phyloP scores from a whole-genome alignment of 2,888 invertebrate species.

The Drosophila peninsularis region DNA sequence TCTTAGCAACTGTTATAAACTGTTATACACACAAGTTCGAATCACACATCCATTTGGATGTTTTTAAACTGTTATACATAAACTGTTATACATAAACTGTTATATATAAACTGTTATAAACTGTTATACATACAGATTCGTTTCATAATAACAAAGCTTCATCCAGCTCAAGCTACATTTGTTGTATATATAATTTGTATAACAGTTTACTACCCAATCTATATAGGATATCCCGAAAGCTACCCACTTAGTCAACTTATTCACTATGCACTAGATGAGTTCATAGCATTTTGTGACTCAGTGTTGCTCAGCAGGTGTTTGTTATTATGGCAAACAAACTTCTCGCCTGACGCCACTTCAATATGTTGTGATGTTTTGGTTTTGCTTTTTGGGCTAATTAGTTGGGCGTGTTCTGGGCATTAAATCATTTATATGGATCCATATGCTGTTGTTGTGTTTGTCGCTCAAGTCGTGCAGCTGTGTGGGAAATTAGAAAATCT shows the following conservation, averaged over 20 bases:
- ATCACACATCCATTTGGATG: not conserved
- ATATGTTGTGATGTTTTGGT: slow-evolving; percentile 2
- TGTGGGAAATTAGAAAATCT: slow-evolving; percentile 28
- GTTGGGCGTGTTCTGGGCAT: slow-evolving; percentile 32
- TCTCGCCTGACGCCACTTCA: slow-evolving; percentile 14
- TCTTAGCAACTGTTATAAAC: too few relatives aligned
- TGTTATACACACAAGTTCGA: too few relatives aligned
- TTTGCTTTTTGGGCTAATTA: slow-evolving; percentile 38
- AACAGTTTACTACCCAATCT: too few relatives aligned
- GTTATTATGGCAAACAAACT: not conserved
- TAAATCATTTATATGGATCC: slow-evolving; percentile 3
- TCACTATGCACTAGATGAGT: slow-evolving; percentile 39
- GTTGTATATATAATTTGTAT: not conserved
- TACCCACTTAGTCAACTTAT: slow-evolving; percentile 4
- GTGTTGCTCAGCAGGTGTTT: slow-evolving; percentile 7
- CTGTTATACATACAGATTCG: not conserved
- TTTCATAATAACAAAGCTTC: too few relatives aligned
- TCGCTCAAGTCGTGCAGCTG: slow-evolving; percentile 40
- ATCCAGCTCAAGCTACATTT: not conserved
- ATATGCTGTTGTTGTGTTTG: slow-evolving; percentile 11
- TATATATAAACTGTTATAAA: not conserved
- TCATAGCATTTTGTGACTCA: slow-evolving; percentile 46
- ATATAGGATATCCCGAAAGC: not conserved
- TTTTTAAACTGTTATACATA: not conserved
- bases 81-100: not conserved